Base-by-base conservation (phyloP, 2,113 vertebrate genomes). In the Malaclemys terrapin region DNA sequence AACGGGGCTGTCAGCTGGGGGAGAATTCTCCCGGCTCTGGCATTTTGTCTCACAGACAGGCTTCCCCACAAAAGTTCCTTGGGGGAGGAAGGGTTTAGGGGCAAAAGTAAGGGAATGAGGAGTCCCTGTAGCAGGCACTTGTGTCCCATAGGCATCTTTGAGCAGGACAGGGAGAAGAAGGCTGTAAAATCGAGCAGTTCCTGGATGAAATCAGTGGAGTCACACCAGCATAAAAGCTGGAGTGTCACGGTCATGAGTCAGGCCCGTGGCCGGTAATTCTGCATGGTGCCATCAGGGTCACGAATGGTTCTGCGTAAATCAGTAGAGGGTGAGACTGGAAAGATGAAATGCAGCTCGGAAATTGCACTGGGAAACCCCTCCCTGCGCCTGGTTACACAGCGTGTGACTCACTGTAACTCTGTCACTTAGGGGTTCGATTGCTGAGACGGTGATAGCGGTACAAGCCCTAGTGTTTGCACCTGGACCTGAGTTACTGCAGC, bases 271-370 rank as follows among this genome's bases (percentile, higher is more conserved):
- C 22, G 10, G 22, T 76, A 12, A 25, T 20, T 24, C 83, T 35
- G 69, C 17, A 10, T 11, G 13, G 45, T 31, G 27, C 27, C 16
- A 31, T 31, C 27, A 65, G 5, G 29, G 35, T 14, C 31, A 35
- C 4, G 59, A 52, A 25, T 19, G 38, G n/a, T 88, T 29, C 10
- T 19, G 13, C 17, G 45, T 22, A 24, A 24, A 19, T 62, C 45
- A 14, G 14, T 59, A 47, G 24, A 35, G 29, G 59, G 50, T 85
- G 35, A 76, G 72, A 38, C 69, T 11, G 47, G 52, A n/a, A 87
- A 5, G 14, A 12, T 11, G 6, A 45, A 38, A 19, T 2, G 6
- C 0, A 1, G 9, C 53, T 2, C 38, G 29, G 19, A 65, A 19
- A 56, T 29, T 65, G 59, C 24, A 65, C 59, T 65, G 31, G 31